These are phyloP conservation scores for Vannuccia rotundouncinata DNA, from an alignment of 2,888 invertebrate species.

Conservation along the genomic window DNA sequence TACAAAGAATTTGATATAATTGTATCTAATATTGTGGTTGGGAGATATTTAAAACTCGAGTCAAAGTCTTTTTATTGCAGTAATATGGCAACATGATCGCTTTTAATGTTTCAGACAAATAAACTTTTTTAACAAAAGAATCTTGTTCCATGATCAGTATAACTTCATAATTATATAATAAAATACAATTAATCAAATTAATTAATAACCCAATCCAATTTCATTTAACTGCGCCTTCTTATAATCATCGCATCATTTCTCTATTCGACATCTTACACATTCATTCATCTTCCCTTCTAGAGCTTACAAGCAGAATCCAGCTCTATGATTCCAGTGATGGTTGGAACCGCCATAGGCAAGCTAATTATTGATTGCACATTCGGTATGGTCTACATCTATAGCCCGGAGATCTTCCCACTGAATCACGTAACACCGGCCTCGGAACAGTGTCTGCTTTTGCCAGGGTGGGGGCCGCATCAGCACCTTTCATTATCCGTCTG, in stretches of 20 bases:
- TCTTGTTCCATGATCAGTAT: too few relatives aligned
- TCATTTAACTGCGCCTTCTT: too few relatives aligned
- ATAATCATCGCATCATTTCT: neutral
- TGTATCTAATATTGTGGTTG: too few relatives aligned
- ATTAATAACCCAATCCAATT: too few relatives aligned
- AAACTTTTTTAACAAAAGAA: too few relatives aligned
- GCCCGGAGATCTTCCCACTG: conserved; percentile 4
- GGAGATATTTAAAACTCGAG: too few relatives aligned
- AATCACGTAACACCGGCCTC: neutral
- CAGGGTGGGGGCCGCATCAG: neutral
- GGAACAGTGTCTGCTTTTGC: neutral
- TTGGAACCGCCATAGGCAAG: neutral
- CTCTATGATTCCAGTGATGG: neutral
- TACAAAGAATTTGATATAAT: too few relatives aligned
- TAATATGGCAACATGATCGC: too few relatives aligned
- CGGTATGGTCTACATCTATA: conserved; percentile 8
- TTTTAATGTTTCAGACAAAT: too few relatives aligned
- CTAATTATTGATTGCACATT: neutral
- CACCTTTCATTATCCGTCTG: conserved; percentile 22
- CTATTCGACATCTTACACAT: neutral
- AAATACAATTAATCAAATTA: too few relatives aligned
- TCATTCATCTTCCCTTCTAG: neutral
- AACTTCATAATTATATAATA: too few relatives aligned
- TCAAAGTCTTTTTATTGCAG: too few relatives aligned
- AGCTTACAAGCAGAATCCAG: neutral